These are phyloP conservation scores for Tetrax tetrax DNA, from an alignment of 2,113 vertebrate genomes.

Conservation along the genomic window DNA sequence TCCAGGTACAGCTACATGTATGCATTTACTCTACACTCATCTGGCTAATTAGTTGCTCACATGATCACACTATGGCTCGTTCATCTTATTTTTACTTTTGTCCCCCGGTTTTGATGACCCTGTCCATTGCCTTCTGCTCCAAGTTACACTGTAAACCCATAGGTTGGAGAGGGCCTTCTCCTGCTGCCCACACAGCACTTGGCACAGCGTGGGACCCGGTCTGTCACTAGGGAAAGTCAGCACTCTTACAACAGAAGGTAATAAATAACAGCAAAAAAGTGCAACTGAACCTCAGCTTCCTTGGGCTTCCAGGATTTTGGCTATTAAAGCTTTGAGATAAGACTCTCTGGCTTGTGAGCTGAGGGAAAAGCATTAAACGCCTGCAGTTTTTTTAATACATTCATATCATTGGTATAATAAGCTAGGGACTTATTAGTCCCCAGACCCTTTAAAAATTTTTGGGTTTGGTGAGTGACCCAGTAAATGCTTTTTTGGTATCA, in stretches of 20 bases:
- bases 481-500: not conserved
- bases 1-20: not conserved
- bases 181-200: not conserved
- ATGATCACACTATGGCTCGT: fast-evolving
- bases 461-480: not conserved
- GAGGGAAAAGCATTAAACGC: not conserved
- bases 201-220: fast-evolving
- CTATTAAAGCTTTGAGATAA: not conserved
- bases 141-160: not conserved
- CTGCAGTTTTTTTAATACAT: not conserved
- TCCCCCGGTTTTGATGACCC: not conserved
- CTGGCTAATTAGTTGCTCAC: not conserved
- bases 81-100: not conserved
- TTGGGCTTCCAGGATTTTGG: not conserved
- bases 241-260: not conserved
- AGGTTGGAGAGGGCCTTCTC: not conserved
- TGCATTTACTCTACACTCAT: not conserved
- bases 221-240: not conserved
- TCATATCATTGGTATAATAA: not conserved
- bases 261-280: not conserved
- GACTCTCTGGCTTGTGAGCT: not conserved
- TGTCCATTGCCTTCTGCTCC: not conserved
- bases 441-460: not conserved
- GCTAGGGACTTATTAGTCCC: not conserved
- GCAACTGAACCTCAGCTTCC: not conserved